phyloP scores from a whole-genome alignment of 2,888 invertebrate genomes.

The Callyntrura sp. region DNA sequence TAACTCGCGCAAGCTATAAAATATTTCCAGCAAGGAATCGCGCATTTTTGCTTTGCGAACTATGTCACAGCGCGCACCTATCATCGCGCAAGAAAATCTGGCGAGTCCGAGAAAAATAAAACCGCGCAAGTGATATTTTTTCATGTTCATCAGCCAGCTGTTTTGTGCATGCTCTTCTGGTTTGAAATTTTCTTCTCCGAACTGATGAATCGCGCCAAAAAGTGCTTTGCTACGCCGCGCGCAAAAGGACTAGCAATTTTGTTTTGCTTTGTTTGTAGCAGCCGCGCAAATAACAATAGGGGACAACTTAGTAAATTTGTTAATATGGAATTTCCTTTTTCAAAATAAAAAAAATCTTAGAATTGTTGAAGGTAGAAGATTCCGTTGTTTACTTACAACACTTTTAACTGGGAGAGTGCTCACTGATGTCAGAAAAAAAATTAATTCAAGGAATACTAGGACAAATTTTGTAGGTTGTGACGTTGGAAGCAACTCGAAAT shows the following conservation, averaged over 20 bases:
- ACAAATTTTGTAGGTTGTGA: constrained; percentile 52
- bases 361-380: constrained; percentile 61
- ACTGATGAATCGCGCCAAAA: constrained; percentile 48
- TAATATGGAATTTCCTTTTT: constrained; percentile 60
- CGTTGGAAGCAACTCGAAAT: constrained; percentile 19
- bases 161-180: constrained; percentile 44
- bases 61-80: constrained; percentile 61
- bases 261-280: constrained; percentile 40
- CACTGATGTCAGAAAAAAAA: constrained; percentile 70
- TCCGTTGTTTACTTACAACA: constrained; percentile 76
- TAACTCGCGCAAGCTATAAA: constrained; percentile 71
- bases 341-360: constrained; percentile 53
- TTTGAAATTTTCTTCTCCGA: constrained; percentile 59
- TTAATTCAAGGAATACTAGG: constrained; percentile 69
- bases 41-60: constrained; percentile 52
- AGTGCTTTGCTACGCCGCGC: constrained; percentile 58
- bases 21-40: constrained; percentile 40
- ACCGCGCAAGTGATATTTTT: constrained; percentile 51
- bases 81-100: constrained; percentile 66
- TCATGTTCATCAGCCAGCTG: constrained; percentile 61
- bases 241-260: constrained; percentile 27
- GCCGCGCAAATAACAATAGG: constrained; percentile 61
- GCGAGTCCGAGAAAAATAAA: constrained; percentile 42
- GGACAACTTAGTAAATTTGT: constrained; percentile 73
- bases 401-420: constrained; percentile 61